Conservation (phyloP, 2,113 vertebrate species). For the Grus americana region DNA sequence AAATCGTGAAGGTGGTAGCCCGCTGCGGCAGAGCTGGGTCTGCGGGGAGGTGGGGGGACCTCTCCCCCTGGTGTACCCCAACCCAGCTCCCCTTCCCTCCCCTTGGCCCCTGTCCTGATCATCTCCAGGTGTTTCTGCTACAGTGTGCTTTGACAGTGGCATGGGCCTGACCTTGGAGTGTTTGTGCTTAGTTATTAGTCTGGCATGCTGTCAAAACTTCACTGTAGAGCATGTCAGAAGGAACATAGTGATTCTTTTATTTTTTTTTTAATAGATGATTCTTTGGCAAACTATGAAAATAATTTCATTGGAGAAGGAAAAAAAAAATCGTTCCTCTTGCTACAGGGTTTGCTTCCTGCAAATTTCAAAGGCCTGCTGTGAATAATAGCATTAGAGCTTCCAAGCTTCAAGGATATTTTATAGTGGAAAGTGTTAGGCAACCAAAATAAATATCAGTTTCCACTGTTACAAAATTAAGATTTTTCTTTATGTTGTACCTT, state of each 20-base stretch:
- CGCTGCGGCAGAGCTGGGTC: neutral
- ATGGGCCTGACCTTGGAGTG: neutral
- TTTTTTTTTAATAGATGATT: neutral
- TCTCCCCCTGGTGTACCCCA: fast-evolving
- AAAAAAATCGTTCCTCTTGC: neutral
- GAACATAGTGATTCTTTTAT: neutral
- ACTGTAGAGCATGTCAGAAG: neutral
- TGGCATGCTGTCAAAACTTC: neutral
- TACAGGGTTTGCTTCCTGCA: constrained; percentile 17
- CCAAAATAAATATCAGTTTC: constrained; percentile 26
- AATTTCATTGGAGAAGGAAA: neutral
- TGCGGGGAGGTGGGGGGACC: neutral
- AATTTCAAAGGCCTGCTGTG: constrained; percentile 43
- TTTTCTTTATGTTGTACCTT: neutral
- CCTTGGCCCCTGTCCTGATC: neutral
- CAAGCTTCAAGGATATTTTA: constrained; percentile 23
- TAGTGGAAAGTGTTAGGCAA: constrained; percentile 50
- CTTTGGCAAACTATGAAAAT: constrained; percentile 24
- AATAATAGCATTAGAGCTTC: constrained; percentile 19
- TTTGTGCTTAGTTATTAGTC: neutral
- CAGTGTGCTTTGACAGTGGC: neutral
- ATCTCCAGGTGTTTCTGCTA: neutral
- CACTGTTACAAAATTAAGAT: neutral
- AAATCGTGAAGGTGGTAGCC: fast-evolving
- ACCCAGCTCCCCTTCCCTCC: fast-evolving